These are phyloP conservation scores for Reticulitermes lucifugus DNA, from an alignment of 2,888 invertebrate genomes.

Conservation along the genomic window DNA sequence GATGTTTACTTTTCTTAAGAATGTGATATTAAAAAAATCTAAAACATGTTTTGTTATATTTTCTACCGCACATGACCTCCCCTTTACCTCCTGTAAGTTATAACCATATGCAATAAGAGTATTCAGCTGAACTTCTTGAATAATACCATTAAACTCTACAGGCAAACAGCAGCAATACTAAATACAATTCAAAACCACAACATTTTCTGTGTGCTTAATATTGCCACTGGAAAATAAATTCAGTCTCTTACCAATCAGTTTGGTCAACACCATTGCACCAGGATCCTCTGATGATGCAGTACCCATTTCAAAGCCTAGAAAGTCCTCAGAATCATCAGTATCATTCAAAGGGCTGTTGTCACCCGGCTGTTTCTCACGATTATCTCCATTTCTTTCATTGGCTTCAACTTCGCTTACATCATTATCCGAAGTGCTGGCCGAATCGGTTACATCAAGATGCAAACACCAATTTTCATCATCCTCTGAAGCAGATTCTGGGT, in stretches of 20 bases:
- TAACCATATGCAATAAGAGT: too few relatives aligned
- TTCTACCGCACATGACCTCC: too few relatives aligned
- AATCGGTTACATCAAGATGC: slow-evolving; percentile 16
- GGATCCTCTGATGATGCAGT: not conserved
- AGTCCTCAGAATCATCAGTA: slow-evolving; percentile 5
- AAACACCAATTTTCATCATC: slow-evolving; percentile 25
- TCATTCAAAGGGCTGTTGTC: not conserved
- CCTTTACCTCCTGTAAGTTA: too few relatives aligned
- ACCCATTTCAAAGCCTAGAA: not conserved
- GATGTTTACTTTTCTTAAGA: too few relatives aligned
- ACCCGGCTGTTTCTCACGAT: not conserved
- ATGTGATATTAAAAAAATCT: too few relatives aligned
- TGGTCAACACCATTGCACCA: not conserved
- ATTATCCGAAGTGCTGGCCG: slow-evolving; percentile 32
- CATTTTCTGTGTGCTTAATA: not conserved
- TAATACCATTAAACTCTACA: too few relatives aligned
- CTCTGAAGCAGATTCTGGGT: not conserved
- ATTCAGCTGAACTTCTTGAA: too few relatives aligned
- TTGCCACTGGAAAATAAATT: not conserved
- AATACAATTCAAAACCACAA: too few relatives aligned
- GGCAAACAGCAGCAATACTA: too few relatives aligned
- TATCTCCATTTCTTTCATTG: not conserved
- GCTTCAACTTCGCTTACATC: slow-evolving; percentile 32
- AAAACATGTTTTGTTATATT: too few relatives aligned
- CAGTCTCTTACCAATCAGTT: slow-evolving; percentile 12